Base-by-base conservation (phyloP, 30 jellyfish, hydroid and myxozoan genomes). In the Hydractinia echinata region DNA sequence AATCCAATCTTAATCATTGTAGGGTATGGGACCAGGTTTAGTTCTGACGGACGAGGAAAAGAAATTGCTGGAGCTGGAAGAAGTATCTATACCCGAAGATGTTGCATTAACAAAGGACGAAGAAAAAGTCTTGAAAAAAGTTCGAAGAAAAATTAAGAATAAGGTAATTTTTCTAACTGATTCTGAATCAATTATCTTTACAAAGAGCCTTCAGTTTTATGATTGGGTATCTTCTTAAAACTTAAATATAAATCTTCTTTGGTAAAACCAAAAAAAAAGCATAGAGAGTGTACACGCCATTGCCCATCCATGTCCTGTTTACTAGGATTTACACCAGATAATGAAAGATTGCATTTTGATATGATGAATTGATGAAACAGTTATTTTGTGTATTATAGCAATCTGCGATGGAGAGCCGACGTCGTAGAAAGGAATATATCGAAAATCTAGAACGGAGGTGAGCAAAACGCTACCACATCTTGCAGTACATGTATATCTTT, bases 321-420 rank as follows among this genome's bases (percentile, higher is more conserved):
- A 30, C 44, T 30, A 30, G 44, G 44, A 30, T 30, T 30, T 30
- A 2, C 44, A 30, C 44, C 44, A 30, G 44, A 30, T 2, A 30
- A 30, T 30, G 44, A 30, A 30, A 30, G 44, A 30, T 30, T 30
- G 44, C 44, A 30, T 30, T 30, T 30, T 30, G 44, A 30, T 30
- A 30, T 30, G 44, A 30, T 30, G 44, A 30, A 30, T 30, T 30
- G 44, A 30, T 30, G 1, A 30, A 30, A 30, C 15, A 55, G 0
- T n/a, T 76, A 48, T 4, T n/a, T 55, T 82, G 55, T 30, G 39
- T 54, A 51, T 87, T 77, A 53, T 30, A 90, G 97, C 97, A 91
- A 86, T 91, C 97, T 20, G 97, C 97, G 13, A 91, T 91, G 97
- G 97, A 85, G 72, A 91, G 97, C 73, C 78, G 97, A 56, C 86